Percentiles rank a stretch among this genome's conserved stretches.
phyloP scores from a whole-genome alignment of 2,113 vertebrate species.

The Pachycephala philippinensis region DNA sequence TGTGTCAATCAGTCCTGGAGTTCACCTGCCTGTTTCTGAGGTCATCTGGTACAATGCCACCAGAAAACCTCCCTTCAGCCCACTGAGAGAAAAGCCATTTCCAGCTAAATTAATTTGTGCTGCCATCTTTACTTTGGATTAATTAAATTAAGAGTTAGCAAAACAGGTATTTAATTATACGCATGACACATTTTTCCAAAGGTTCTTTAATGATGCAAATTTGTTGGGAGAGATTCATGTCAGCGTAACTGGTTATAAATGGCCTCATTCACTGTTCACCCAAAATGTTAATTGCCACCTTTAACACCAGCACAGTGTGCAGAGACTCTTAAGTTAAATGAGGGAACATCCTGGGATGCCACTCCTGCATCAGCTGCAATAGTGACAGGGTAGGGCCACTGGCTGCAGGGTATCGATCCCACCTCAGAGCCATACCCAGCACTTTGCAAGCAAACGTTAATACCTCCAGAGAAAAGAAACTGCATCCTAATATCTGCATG shows the following conservation, averaged over 20 bases:
- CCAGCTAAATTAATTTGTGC: constrained; percentile 39
- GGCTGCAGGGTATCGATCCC: background rate
- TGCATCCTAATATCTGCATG: background rate
- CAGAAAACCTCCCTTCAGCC: background rate
- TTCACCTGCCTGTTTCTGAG: background rate
- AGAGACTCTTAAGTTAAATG: background rate
- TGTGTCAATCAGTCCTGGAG: background rate
- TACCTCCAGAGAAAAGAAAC: background rate
- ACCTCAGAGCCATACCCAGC: background rate
- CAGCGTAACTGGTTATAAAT: background rate
- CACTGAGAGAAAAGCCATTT: constrained; percentile 31
- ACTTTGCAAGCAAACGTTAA: background rate
- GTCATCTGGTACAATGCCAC: background rate
- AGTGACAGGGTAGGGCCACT: background rate
- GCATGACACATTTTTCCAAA: constrained; percentile 51
- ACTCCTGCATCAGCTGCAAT: background rate
- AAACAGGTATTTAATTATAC: constrained; percentile 60
- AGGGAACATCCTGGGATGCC: background rate
- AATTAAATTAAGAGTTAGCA: constrained; percentile 57
- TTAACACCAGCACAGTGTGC: background rate
- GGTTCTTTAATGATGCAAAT: constrained; percentile 47
- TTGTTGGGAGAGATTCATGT: constrained; percentile 25
- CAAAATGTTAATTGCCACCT: background rate
- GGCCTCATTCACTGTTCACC: background rate
- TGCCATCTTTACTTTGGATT: constrained; percentile 32